These are phyloP conservation scores for Synergus japonicus DNA, from an alignment of 2,888 invertebrate species.

Conservation along the genomic window DNA sequence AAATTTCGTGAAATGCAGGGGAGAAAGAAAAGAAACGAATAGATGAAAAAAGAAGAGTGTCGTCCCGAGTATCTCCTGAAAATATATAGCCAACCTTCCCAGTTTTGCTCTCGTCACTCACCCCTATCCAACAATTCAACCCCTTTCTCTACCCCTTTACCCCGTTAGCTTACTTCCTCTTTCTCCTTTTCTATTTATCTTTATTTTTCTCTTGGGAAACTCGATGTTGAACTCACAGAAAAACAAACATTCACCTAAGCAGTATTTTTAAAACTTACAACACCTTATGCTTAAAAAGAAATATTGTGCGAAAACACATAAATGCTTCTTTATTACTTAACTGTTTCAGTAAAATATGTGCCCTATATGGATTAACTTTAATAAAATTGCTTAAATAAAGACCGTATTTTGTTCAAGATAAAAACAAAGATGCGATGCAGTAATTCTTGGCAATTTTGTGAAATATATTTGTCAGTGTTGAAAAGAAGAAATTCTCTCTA, in stretches of 20 bases:
- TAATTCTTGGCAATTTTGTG: too few relatives aligned
- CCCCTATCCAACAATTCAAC: conserved; percentile 7
- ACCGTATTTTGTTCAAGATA: too few relatives aligned
- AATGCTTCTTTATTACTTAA: not conserved
- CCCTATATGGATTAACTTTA: too few relatives aligned
- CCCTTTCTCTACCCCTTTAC: conserved; percentile 1
- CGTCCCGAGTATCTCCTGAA: not conserved
- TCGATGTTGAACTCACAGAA: not conserved
- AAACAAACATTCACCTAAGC: not conserved
- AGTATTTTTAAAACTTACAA: not conserved
- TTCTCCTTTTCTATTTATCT: not conserved
- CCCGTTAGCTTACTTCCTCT: not conserved
- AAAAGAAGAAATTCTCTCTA: too few relatives aligned
- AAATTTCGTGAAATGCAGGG: conserved; percentile 44
- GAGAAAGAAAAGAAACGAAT: conserved; percentile 26
- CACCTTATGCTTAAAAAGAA: not conserved
- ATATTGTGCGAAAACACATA: not conserved
- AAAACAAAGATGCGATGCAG: too few relatives aligned
- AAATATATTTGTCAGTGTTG: too few relatives aligned
- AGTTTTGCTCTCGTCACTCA: conserved; percentile 21
- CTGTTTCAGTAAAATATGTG: not conserved
- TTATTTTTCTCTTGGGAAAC: not conserved
- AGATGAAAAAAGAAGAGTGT: not conserved
- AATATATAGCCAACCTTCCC: not conserved
- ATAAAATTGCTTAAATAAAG: too few relatives aligned